phyloP scores from a whole-genome alignment of 1,140 invertebrate species.

The Drosophila pseudoobscura region DNA sequence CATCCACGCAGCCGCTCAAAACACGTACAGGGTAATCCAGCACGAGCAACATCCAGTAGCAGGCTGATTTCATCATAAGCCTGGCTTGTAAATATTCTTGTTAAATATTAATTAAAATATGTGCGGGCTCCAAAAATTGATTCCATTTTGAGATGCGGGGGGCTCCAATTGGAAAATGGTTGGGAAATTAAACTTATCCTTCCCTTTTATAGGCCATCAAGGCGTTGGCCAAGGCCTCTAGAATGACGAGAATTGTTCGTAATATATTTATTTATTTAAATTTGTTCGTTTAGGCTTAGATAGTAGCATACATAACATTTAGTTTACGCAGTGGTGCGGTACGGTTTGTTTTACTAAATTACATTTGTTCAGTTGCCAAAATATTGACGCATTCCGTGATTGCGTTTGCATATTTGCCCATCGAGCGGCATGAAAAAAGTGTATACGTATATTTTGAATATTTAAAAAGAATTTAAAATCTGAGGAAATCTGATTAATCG shows the following conservation, averaged over 20 bases:
- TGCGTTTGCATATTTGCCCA: slow-evolving; percentile 47
- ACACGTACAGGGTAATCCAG: slow-evolving; percentile 6
- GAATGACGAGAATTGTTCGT: background rate
- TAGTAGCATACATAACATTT: slow-evolving; percentile 73
- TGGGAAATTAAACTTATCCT: no score
- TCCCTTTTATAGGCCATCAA: no score
- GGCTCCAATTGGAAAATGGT: no score
- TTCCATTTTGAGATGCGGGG: no score
- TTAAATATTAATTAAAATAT: slow-evolving; percentile 76
- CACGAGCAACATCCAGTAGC: background rate
- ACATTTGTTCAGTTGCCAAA: slow-evolving; percentile 74
- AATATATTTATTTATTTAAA: slow-evolving; percentile 59
- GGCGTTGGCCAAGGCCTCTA: no score
- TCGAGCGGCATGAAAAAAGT: slow-evolving; percentile 27
- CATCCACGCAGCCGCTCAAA: slow-evolving; percentile 28
- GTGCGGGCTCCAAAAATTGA: background rate
- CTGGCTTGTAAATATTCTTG: slow-evolving; percentile 64
- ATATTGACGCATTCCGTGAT: slow-evolving; percentile 64
- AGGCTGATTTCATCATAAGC: slow-evolving; percentile 63
- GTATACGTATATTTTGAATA: background rate
- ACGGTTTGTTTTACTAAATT: slow-evolving; percentile 78
- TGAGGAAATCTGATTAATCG: slow-evolving; percentile 35
- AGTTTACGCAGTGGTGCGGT: slow-evolving; percentile 64
- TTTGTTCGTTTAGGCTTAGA: slow-evolving; percentile 66
- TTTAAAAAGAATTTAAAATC: slow-evolving; percentile 29